These are phyloP conservation scores for Thomomys bottae DNA, from an alignment of 2,113 vertebrate genomes.

Conservation along the genomic window DNA sequence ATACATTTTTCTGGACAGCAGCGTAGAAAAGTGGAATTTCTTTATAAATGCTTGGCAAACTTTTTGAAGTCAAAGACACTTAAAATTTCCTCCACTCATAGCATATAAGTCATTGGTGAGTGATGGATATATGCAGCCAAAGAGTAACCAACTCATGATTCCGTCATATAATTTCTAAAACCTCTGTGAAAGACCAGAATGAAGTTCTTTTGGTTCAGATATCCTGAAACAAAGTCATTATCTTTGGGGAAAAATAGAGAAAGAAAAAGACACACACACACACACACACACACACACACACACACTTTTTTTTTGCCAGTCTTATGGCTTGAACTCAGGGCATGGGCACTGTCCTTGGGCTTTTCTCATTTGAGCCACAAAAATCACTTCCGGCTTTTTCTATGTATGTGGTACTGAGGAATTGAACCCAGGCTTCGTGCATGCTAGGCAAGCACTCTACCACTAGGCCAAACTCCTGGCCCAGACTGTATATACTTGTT, in stretches of 20 bases:
- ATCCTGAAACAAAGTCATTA: neutral
- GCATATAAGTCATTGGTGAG: neutral
- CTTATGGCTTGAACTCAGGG: no score
- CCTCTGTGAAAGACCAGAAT: neutral
- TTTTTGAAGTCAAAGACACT: neutral
- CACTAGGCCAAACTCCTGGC: no score
- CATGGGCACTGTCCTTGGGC: no score
- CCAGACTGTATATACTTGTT: no score
- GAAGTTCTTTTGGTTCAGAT: neutral
- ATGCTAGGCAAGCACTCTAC: no score
- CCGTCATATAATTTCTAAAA: neutral
- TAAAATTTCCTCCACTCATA: neutral
- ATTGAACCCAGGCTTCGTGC: no score
- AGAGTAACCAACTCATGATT: neutral
- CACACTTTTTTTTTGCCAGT: neutral
- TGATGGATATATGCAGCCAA: neutral
- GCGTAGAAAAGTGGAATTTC: neutral
- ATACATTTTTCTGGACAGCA: conserved; percentile 9
- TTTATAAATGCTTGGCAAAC: neutral
- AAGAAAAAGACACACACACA: no score
- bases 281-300: no score
- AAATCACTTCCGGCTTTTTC: no score
- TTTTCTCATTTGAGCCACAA: no score
- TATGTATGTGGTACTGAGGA: no score
- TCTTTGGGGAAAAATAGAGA: neutral